Conservation (phyloP, 2,888 invertebrate genomes). For the Meteorus colon region DNA sequence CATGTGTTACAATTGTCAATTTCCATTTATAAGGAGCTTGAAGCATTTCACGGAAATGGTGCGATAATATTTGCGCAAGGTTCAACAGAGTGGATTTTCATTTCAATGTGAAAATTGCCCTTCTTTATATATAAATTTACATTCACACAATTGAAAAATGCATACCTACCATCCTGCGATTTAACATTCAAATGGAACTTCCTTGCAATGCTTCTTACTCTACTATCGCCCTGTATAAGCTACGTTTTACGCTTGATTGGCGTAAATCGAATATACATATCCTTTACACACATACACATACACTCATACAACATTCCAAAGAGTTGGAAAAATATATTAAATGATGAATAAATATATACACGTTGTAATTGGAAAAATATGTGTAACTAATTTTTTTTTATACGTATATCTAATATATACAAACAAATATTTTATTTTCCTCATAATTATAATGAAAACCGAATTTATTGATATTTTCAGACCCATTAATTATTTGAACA, state of each 20-base stretch:
- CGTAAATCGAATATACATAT: slow-evolving; percentile 8
- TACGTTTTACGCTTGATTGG: background rate
- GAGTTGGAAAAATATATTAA: background rate
- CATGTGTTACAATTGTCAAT: slow-evolving; percentile 9
- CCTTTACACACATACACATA: background rate
- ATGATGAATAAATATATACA: slow-evolving; percentile 9
- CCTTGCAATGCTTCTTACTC: slow-evolving; percentile 6
- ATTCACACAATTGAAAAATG: slow-evolving; percentile 4
- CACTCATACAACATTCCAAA: background rate
- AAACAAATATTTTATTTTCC: background rate
- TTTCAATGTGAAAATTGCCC: slow-evolving; percentile 23
- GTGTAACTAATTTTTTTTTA: background rate
- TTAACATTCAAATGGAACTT: background rate
- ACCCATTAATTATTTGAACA: background rate
- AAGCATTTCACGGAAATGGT: slow-evolving; percentile 5
- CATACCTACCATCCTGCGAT: background rate
- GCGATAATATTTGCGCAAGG: slow-evolving; percentile 8
- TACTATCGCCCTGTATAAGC: background rate
- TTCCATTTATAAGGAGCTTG: slow-evolving; percentile 5
- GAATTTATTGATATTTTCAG: background rate
- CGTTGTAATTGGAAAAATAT: background rate
- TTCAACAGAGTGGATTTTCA: slow-evolving; percentile 19
- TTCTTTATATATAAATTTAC: slow-evolving; percentile 13
- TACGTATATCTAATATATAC: background rate
- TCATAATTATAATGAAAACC: background rate